Evolutionary conservation across 2,113 vertebrate genomes (phyloP).

Genomic region (Blennius ocellaris): DNA sequence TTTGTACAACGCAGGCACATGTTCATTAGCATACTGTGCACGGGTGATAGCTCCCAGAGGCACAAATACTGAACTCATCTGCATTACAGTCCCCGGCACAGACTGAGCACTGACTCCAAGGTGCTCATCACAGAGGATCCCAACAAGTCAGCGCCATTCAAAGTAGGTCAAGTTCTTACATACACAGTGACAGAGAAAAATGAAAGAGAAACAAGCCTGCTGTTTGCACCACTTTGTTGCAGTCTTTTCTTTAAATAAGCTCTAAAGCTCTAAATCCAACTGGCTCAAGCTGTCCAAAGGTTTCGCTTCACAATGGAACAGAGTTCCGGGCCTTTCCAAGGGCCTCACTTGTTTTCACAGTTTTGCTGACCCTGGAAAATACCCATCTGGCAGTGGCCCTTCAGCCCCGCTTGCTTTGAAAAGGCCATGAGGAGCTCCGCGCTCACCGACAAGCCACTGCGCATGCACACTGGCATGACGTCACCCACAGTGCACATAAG

Average conservation of each 20-base stretch:
- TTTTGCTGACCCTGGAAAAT: constrained; percentile 81
- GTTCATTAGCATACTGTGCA: constrained; percentile 25
- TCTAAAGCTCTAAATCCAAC: constrained; percentile 79
- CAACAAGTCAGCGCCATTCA: constrained; percentile 26
- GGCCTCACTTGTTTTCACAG: constrained; percentile 76
- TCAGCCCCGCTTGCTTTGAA: constrained; percentile 50
- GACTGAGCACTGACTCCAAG: constrained; percentile 14
- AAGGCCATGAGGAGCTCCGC: constrained; percentile 41
- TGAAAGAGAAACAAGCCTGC: constrained; percentile 46
- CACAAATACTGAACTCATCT: constrained; percentile 23
- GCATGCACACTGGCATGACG: constrained; percentile 40
- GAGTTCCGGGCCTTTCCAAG: constrained; percentile 77
- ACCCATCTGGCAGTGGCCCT: constrained; percentile 75
- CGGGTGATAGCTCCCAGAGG: constrained; percentile 2
- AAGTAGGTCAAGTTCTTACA: constrained; percentile 44
- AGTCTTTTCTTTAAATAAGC: constrained; percentile 76
- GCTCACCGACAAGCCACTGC: constrained; percentile 20
- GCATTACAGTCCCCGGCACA: constrained; percentile 33
- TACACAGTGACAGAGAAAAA: constrained; percentile 7
- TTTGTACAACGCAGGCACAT: background rate
- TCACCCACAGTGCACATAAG: constrained; percentile 36
- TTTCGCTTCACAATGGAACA: constrained; percentile 66
- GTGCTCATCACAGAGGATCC: constrained; percentile 22
- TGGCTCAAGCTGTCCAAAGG: constrained; percentile 72
- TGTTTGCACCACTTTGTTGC: constrained; percentile 69